These are phyloP conservation scores for Anhinga rufa DNA, from an alignment of 2,113 vertebrate species.

Conservation along the genomic window DNA sequence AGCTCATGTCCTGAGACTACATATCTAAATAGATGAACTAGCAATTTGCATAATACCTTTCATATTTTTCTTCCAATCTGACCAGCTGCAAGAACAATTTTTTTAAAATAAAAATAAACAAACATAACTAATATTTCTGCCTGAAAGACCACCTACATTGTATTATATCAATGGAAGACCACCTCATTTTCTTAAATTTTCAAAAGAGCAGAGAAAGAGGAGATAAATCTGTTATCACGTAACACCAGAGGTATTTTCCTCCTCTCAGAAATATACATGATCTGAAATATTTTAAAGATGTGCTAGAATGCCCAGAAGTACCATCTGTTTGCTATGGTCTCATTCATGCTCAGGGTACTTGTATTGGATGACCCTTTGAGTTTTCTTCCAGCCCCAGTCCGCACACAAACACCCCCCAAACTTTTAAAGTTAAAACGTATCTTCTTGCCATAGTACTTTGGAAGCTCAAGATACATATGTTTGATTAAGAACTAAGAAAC, in stretches of 20 bases:
- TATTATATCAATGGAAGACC: background rate
- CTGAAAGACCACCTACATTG: background rate
- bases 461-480: background rate
- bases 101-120: background rate
- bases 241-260: background rate
- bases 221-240: background rate
- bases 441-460: background rate
- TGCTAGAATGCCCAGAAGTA: background rate
- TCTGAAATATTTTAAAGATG: background rate
- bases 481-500: background rate
- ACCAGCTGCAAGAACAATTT: background rate
- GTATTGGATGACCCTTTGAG: background rate
- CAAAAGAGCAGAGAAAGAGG: background rate
- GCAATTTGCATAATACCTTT: background rate
- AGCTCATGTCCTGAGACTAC: background rate
- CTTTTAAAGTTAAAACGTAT: background rate
- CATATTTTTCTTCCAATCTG: background rate
- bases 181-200: background rate
- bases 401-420: background rate
- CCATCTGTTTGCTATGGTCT: background rate
- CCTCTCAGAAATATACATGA: background rate
- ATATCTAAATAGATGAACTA: background rate
- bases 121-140: background rate
- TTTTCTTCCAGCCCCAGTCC: background rate
- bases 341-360: background rate